Evolutionary conservation across 1,140 invertebrate genomes (phyloP), one percentile per base, ranked within the genome.

Genomic region (Platyscapa corneri): DNA sequence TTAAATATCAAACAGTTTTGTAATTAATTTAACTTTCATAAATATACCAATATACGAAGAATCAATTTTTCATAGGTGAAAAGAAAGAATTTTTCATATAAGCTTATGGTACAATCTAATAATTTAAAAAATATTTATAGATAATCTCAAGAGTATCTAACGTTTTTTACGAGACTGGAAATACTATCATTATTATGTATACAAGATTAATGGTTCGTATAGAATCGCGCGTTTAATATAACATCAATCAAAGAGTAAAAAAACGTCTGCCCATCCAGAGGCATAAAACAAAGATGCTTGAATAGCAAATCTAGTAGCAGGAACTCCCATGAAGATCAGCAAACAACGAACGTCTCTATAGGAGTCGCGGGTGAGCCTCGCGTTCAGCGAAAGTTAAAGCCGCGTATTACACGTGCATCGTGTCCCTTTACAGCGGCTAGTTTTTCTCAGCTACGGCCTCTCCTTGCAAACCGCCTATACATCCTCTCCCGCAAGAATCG

Each of bases 321-420:
- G 12, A 32, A 18, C 79, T 81, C n/a, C 20, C 30, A 30, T 32
- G 20, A 39, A 49, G 39, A 72, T 42, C 46, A 32, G 64, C 39
- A 14, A 81, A 30, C 27, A 70, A 49, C 3, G 79, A 53, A 82
- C 42, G 79, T 82, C 65, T 82, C 79, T 82, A 70, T 67, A 81
- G 5, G 60, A 46, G 18, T 53, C 16, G 49, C 30, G 32, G 20
- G 34, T 27, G 42, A 80, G 56, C 8, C 77, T 64, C 37, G 56
- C 30, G 30, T 12, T 12, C 53, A 78, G 32, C 53, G 76, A 77
- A 56, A 78, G 49, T 78, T 37, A 37, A 30, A 37, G 65, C 12
- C 30, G 65, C 30, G 65, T 14, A 67, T 67, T 67, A 67, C 5
- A 30, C 30, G 30, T 2, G 23, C 20, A 27, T 12, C 10, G 20